Conservation (phyloP, 2,113 vertebrate species). For the Apteryx owenii region DNA sequence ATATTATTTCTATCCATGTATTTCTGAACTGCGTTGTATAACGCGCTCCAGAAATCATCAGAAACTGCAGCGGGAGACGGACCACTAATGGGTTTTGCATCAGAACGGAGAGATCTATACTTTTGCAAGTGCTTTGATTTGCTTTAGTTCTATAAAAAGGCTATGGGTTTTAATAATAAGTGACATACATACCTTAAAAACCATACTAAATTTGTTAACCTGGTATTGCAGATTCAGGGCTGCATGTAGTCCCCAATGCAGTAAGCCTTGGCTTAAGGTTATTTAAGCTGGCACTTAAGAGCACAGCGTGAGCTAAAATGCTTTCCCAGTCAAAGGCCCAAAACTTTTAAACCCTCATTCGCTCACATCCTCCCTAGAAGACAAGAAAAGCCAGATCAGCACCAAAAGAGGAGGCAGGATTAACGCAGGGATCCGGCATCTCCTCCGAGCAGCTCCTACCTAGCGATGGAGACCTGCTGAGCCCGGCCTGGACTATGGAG, state of each 20-base stretch:
- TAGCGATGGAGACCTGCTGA: neutral
- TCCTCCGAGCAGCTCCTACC: neutral
- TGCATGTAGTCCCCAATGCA: fast-evolving
- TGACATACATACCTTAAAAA: neutral
- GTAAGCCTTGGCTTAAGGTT: neutral
- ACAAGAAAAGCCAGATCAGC: neutral
- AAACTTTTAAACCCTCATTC: neutral
- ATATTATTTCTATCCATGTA: neutral
- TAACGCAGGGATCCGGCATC: neutral
- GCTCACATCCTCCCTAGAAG: neutral
- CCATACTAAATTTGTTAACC: neutral
- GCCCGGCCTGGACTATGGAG: neutral
- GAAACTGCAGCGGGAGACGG: neutral
- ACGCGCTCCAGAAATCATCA: neutral
- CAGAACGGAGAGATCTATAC: neutral
- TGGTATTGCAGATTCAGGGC: neutral
- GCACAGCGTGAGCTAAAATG: neutral
- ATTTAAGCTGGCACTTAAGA: neutral
- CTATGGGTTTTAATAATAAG: neutral
- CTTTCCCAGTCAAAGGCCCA: neutral
- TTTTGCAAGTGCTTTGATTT: neutral
- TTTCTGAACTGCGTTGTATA: neutral
- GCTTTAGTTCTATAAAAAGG: neutral
- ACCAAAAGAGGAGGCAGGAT: neutral
- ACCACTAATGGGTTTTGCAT: neutral